Evolutionary conservation across 2,888 invertebrate species (phyloP).

Genomic region (Pycnomerus fuliginosus): DNA sequence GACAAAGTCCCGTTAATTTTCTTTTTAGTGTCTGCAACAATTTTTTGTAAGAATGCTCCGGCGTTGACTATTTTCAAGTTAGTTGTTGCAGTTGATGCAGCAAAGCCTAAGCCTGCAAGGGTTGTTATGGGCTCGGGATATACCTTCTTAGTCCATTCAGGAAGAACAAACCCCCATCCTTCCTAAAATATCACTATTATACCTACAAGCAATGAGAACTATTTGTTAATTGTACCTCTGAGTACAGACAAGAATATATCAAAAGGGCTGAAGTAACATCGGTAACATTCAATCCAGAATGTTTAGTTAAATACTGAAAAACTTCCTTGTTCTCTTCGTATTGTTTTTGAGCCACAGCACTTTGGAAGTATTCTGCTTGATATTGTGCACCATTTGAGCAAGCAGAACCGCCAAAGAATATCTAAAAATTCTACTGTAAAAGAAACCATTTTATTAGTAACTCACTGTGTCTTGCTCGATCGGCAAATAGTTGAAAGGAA

Average conservation of each 20-base stretch:
- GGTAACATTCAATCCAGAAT: conserved; percentile 56
- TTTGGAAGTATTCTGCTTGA: conserved; percentile 21
- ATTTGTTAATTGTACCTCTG: conserved; percentile 57
- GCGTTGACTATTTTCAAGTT: conserved; percentile 31
- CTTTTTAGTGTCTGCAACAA: conserved; percentile 32
- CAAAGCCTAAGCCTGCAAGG: conserved; percentile 42
- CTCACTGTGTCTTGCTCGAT: conserved; percentile 25
- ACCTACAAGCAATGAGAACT: too few relatives aligned
- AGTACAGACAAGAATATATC: conserved; percentile 60
- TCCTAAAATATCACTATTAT: too few relatives aligned
- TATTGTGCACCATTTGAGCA: too few relatives aligned
- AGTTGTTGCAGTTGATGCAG: conserved; percentile 41
- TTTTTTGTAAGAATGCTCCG: conserved; percentile 34
- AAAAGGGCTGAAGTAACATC: conserved; percentile 60
- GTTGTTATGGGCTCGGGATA: conserved; percentile 43
- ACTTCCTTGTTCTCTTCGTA: conserved; percentile 53
- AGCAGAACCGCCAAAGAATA: conserved; percentile 29
- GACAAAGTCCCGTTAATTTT: conserved; percentile 29
- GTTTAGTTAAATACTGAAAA: conserved; percentile 53
- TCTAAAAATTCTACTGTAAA: conserved; percentile 13
- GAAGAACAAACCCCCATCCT: conserved; percentile 43
- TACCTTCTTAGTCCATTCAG: conserved; percentile 48
- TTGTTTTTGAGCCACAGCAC: conserved; percentile 50
- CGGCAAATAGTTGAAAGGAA: conserved; percentile 67
- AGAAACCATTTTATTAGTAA: too few relatives aligned